phyloP scores from a whole-genome alignment of 1,140 invertebrate species.

The Mamestra configurata region DNA sequence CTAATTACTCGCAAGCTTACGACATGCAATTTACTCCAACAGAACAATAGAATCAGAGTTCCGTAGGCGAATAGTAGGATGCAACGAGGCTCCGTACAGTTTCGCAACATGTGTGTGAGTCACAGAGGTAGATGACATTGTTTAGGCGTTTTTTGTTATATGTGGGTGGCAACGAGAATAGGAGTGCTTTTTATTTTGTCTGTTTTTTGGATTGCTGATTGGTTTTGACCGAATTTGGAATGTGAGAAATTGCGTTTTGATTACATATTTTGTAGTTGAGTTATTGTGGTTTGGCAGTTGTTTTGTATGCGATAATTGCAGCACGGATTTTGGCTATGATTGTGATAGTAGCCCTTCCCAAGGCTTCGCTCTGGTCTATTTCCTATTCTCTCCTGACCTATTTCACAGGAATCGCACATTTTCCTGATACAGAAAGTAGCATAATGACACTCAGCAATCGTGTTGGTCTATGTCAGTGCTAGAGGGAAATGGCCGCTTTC shows the following conservation, averaged over 20 bases:
- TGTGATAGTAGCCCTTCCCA: too few relatives aligned
- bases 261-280: not conserved
- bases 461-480: too few relatives aligned
- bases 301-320: too few relatives aligned
- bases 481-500: too few relatives aligned
- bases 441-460: too few relatives aligned
- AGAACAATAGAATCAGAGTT: constrained; percentile 34
- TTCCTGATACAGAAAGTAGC: too few relatives aligned
- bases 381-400: too few relatives aligned
- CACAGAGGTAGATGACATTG: constrained; percentile 9
- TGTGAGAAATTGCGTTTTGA: not conserved
- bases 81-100: constrained; percentile 27
- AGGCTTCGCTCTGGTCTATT: too few relatives aligned
- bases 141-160: not conserved
- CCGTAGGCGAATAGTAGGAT: constrained; percentile 37
- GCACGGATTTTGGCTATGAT: too few relatives aligned
- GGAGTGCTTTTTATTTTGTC: constrained; percentile 4
- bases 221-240: constrained; percentile 13
- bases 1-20: not conserved
- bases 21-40: constrained; percentile 13
- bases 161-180: constrained; percentile 18
- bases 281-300: not conserved
- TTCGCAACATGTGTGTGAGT: not conserved
- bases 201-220: not conserved
- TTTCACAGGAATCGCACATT: too few relatives aligned